Percentiles rank a stretch among this genome's conserved stretches.
These are phyloP conservation scores for Donacobius atricapilla DNA, from an alignment of 2,113 vertebrate species.

Conservation along the genomic window DNA sequence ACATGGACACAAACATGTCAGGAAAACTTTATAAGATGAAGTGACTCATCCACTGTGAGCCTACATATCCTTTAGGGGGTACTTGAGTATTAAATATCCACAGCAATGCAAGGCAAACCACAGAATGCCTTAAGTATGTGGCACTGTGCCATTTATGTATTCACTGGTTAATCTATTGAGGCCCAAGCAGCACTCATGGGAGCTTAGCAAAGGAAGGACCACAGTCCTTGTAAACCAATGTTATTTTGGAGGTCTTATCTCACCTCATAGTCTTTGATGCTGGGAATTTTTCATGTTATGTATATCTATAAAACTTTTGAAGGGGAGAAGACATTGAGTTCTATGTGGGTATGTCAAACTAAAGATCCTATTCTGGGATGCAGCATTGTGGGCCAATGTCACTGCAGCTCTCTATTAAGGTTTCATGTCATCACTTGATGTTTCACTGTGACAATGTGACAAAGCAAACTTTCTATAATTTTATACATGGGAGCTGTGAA, in stretches of 20 bases:
- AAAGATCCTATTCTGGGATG: neutral
- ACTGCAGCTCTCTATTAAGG: neutral
- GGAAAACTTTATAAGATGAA: neutral
- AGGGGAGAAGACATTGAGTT: neutral
- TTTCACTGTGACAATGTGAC: neutral
- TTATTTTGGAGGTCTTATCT: neutral
- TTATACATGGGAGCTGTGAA: neutral
- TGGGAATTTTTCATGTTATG: neutral
- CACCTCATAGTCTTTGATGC: neutral
- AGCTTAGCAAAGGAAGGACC: neutral
- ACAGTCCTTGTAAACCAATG: neutral
- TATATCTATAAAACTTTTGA: neutral
- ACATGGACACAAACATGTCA: neutral
- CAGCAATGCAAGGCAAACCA: neutral
- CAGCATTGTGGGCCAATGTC: neutral
- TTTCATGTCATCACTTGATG: neutral
- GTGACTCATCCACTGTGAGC: neutral
- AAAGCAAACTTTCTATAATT: neutral
- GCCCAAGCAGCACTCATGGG: neutral
- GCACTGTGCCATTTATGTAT: neutral
- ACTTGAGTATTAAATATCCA: neutral
- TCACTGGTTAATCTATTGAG: neutral
- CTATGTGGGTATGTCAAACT: neutral
- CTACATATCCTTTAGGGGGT: constrained; percentile 36
- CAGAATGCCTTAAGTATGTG: neutral